Evolutionary conservation across 2,113 vertebrate species (phyloP).

Genomic region (Perca flavescens): DNA sequence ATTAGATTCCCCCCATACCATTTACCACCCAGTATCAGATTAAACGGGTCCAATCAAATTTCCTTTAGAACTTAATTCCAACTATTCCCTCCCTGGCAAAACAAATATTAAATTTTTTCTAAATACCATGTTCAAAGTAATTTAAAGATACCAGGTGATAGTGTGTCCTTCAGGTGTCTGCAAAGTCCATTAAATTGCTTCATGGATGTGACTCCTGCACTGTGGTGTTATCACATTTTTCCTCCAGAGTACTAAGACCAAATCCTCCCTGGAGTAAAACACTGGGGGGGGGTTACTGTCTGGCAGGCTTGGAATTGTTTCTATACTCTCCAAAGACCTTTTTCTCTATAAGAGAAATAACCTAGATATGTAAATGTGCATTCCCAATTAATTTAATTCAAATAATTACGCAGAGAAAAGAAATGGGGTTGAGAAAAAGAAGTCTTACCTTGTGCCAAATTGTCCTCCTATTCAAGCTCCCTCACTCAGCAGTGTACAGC

Average conservation of each 20-base stretch:
- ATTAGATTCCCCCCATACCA: slow-evolving; percentile 25
- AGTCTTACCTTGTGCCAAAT: slow-evolving; percentile 60
- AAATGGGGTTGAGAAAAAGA: slow-evolving; percentile 64
- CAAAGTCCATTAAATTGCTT: slow-evolving; percentile 69
- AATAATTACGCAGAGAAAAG: slow-evolving; percentile 78
- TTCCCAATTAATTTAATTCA: slow-evolving; percentile 78
- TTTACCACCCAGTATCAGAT: slow-evolving; percentile 44
- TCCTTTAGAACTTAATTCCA: slow-evolving; percentile 53
- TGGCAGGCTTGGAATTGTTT: slow-evolving; percentile 79
- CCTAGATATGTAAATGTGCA: slow-evolving; percentile 77
- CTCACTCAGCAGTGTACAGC: slow-evolving; percentile 60
- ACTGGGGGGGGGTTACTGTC: slow-evolving; percentile 51
- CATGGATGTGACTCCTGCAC: slow-evolving; percentile 50
- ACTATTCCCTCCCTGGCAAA: slow-evolving; percentile 27
- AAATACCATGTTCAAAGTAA: slow-evolving; percentile 55
- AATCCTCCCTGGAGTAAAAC: slow-evolving; percentile 57
- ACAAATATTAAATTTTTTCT: slow-evolving; percentile 24
- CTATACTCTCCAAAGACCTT: slow-evolving; percentile 73
- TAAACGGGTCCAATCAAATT: slow-evolving; percentile 43
- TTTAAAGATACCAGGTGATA: slow-evolving; percentile 61
- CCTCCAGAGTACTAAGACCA: slow-evolving; percentile 49
- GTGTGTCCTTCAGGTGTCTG: slow-evolving; percentile 10
- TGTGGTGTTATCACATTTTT: slow-evolving; percentile 55
- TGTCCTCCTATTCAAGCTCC: slow-evolving; percentile 52
- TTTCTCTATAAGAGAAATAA: slow-evolving; percentile 72